These are phyloP conservation scores for Enteromius argenteus DNA, from an alignment of 2,797 vertebrate species.

Conservation along the genomic window DNA sequence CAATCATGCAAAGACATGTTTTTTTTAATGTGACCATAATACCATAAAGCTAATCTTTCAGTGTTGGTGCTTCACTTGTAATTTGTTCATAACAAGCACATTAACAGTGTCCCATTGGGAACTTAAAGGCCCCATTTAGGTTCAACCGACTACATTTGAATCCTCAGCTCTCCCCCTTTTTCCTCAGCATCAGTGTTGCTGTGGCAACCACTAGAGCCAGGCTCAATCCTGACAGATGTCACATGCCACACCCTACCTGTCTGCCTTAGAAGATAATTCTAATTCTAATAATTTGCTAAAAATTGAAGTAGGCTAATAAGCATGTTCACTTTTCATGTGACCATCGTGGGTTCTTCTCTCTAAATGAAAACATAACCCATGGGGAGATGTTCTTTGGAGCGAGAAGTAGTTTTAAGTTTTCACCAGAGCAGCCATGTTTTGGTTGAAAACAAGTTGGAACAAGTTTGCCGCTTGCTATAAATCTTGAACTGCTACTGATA, in stretches of 20 bases:
- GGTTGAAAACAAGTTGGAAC: background rate
- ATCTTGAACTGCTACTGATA: background rate
- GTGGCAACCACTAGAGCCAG: slow-evolving; percentile 40
- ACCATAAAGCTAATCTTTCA: background rate
- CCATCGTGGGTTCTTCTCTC: too few species aligned
- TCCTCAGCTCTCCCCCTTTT: background rate
- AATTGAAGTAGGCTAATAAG: background rate
- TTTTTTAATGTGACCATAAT: background rate
- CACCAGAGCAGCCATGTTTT: background rate
- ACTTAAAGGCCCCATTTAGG: slow-evolving; percentile 15
- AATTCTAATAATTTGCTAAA: background rate
- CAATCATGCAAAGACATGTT: background rate
- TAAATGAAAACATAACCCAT: background rate
- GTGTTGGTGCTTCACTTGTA: background rate
- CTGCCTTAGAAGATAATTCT: background rate
- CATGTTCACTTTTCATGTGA: too few species aligned
- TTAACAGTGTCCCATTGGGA: background rate
- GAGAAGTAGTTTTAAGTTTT: background rate
- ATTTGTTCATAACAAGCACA: background rate
- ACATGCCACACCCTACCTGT: slow-evolving; percentile 2
- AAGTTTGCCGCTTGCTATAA: background rate
- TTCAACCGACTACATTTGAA: background rate
- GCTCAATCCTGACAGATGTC: slow-evolving; percentile 18
- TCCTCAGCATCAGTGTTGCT: slow-evolving; percentile 37
- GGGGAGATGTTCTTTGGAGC: background rate